phyloP scores from a whole-genome alignment of 2,113 vertebrate genomes.

The Sorex araneus region DNA sequence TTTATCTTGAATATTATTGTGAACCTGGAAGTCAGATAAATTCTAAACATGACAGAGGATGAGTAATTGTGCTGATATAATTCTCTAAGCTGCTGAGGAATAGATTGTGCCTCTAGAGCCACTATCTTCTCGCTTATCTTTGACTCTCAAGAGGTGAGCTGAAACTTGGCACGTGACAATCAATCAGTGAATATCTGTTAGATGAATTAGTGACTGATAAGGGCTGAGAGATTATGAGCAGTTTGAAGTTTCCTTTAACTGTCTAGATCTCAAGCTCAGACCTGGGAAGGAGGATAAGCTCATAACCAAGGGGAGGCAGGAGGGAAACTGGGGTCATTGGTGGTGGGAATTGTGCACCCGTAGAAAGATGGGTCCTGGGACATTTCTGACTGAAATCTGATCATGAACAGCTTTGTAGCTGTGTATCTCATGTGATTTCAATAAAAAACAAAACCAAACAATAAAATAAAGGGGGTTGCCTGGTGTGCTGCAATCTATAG shows the following conservation, averaged over 20 bases:
- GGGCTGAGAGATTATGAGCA: not conserved
- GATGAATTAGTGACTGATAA: conserved; percentile 30
- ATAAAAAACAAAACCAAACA: too few relatives aligned
- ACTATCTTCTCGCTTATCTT: conserved; percentile 12
- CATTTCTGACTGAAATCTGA: too few relatives aligned
- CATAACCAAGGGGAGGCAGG: not conserved
- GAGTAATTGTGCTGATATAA: not conserved
- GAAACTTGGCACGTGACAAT: not conserved
- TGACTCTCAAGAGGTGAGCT: conserved; percentile 5
- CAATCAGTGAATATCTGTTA: not conserved
- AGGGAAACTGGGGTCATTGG: too few relatives aligned
- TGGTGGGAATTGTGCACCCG: too few relatives aligned
- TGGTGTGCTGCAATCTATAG: not conserved
- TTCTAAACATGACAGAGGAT: not conserved
- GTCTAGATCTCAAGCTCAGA: not conserved
- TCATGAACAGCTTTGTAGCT: too few relatives aligned
- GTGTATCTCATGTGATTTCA: too few relatives aligned
- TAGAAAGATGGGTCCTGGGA: too few relatives aligned
- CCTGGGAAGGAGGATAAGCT: not conserved
- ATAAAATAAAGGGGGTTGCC: not conserved
- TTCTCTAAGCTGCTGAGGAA: conserved; percentile 3
- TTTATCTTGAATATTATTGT: not conserved
- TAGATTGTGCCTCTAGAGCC: not conserved
- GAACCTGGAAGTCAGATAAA: conserved; percentile 26
- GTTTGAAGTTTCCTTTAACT: not conserved